phyloP scores from a whole-genome alignment of 1,140 invertebrate genomes.

The Leptonema lineaticorne region DNA sequence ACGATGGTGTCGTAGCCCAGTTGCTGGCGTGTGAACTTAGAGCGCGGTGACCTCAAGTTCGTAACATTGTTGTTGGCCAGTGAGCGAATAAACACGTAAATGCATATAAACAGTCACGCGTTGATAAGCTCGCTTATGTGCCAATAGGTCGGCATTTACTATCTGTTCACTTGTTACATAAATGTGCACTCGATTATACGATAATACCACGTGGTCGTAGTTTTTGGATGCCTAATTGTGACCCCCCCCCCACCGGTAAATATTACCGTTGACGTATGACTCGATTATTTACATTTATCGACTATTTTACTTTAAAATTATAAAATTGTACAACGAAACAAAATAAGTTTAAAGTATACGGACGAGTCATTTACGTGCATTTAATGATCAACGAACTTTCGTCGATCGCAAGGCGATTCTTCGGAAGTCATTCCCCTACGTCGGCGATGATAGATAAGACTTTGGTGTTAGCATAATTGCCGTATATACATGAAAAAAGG shows the following conservation, averaged over 20 bases:
- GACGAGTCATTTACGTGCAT: conserved; percentile 5
- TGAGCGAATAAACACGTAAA: conserved; percentile 23
- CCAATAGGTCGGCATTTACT: conserved; percentile 21
- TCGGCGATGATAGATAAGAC: conserved; percentile 19
- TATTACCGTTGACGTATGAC: no score
- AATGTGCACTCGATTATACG: no score
- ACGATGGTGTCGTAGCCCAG: conserved; percentile 21
- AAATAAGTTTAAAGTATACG: no score
- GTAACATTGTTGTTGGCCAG: conserved; percentile 30
- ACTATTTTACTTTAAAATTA: no score
- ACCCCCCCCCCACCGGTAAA: no score
- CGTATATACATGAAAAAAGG: neutral
- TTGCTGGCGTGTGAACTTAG: conserved; percentile 34
- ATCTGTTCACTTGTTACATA: neutral
- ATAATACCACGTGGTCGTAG: no score
- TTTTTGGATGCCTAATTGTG: no score
- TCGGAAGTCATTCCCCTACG: conserved; percentile 25
- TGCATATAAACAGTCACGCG: conserved; percentile 27
- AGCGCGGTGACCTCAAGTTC: conserved; percentile 19
- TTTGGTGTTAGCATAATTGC: conserved; percentile 25
- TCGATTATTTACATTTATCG: no score
- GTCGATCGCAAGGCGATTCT: no score
- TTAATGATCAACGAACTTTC: conserved; percentile 23
- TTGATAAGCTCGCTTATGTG: conserved; percentile 31
- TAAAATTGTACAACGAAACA: no score